phyloP scores from a whole-genome alignment of 2,797 vertebrate genomes.

The Liasis olivaceus region DNA sequence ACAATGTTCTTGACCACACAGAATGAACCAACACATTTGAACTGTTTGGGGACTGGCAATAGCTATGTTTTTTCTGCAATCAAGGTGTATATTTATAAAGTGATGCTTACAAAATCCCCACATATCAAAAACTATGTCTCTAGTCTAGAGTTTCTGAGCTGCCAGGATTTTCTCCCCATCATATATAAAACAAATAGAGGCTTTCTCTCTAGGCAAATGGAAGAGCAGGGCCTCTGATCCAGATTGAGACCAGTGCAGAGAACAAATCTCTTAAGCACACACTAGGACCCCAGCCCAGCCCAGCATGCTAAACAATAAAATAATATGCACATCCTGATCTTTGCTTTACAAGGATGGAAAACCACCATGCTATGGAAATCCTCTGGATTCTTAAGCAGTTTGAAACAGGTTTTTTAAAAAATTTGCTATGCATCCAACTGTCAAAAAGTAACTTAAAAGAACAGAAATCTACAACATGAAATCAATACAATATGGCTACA shows the following conservation, averaged over 20 bases:
- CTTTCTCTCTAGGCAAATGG: too few species aligned
- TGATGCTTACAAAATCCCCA: not conserved
- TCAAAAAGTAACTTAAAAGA: not conserved
- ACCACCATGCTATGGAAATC: not conserved
- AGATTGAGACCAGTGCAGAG: too few species aligned
- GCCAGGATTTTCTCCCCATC: not conserved
- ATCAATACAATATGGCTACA: slow-evolving; percentile 5
- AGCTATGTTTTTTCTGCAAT: not conserved
- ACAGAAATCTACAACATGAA: not conserved
- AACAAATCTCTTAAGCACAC: not conserved
- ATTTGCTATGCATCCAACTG: not conserved
- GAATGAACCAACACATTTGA: not conserved
- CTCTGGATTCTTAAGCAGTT: not conserved
- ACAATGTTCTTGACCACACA: not conserved
- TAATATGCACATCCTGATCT: not conserved
- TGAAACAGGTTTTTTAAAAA: not conserved
- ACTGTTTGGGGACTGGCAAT: not conserved
- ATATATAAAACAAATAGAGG: not conserved
- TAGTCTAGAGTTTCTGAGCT: not conserved
- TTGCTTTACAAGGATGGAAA: not conserved
- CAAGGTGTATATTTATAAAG: not conserved
- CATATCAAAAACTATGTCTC: not conserved
- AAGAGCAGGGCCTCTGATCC: not conserved
- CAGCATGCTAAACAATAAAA: not conserved
- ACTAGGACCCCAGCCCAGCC: not conserved